Percentiles rank a stretch among this genome's conserved stretches.
Conservation (phyloP, 2,797 vertebrate species). For the Coregonus ussuriensis region DNA sequence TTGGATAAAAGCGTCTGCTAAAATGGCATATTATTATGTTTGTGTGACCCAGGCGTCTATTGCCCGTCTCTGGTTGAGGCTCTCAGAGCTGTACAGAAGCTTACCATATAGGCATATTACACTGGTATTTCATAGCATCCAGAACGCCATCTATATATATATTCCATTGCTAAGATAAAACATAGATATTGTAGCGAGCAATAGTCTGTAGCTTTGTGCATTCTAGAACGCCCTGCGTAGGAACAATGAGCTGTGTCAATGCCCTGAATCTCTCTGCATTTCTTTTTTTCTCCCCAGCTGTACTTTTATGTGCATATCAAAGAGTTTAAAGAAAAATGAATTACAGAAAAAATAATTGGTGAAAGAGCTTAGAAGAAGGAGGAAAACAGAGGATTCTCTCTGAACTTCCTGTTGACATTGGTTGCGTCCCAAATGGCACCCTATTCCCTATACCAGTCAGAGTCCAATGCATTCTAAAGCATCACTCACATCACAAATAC, state of each 20-base stretch:
- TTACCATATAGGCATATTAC: background rate
- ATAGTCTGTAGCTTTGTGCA: background rate
- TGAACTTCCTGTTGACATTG: too few relatives aligned
- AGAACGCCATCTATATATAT: too few relatives aligned
- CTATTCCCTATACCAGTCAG: too few relatives aligned
- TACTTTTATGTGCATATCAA: slow-evolving; percentile 47
- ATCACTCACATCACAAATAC: background rate
- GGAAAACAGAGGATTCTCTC: too few relatives aligned
- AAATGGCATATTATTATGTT: too few relatives aligned
- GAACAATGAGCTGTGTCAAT: slow-evolving; percentile 1
- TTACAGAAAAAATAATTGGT: background rate
- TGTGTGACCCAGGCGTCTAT: background rate
- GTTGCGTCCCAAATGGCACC: background rate
- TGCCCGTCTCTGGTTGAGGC: background rate
- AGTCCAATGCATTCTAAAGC: background rate
- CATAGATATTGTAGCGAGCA: too few relatives aligned
- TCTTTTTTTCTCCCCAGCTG: background rate
- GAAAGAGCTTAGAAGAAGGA: background rate
- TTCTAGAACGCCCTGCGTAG: background rate
- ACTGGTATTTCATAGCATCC: too few relatives aligned
- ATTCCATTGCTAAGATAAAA: too few relatives aligned
- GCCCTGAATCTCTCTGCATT: slow-evolving; percentile 15
- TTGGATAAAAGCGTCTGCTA: too few relatives aligned
- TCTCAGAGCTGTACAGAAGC: background rate
- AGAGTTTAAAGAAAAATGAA: slow-evolving; percentile 16